Conservation (phyloP, 2,113 vertebrate species). For the Nestor notabilis region DNA sequence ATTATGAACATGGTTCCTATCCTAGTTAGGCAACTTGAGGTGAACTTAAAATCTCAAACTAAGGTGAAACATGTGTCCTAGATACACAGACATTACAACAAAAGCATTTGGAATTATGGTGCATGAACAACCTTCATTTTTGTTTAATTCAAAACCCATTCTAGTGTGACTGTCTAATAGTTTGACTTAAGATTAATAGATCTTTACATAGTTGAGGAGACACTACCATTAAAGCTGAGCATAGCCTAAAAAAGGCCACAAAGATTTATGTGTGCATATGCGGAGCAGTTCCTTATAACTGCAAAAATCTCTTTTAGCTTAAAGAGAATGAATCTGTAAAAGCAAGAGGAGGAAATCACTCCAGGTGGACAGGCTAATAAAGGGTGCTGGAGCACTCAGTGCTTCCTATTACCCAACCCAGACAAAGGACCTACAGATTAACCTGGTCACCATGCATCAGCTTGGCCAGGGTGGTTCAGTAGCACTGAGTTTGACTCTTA, state of each 20-base stretch:
- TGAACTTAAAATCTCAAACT: not conserved
- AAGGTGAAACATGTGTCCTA: not conserved
- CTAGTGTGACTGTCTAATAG: not conserved
- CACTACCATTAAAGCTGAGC: not conserved
- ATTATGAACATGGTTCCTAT: accelerated
- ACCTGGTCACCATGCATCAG: not conserved
- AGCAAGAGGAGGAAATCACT: not conserved
- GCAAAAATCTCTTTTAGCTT: not conserved
- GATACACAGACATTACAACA: not conserved
- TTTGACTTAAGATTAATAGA: not conserved
- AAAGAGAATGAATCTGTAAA: not conserved
- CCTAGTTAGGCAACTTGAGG: not conserved
- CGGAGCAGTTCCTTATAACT: not conserved
- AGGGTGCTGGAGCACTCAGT: not conserved
- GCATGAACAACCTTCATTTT: not conserved
- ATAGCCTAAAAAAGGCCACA: not conserved
- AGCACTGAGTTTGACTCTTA: not conserved
- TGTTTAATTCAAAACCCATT: not conserved
- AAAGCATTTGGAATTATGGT: not conserved
- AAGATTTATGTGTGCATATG: not conserved
- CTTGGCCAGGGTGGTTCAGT: not conserved
- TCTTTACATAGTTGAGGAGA: not conserved
- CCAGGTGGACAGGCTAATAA: not conserved
- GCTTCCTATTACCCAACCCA: not conserved
- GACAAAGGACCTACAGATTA: not conserved